A percentile compares a stretch with the other conserved stretches of the same genome.
These are phyloP conservation scores for Cyprinus carpio DNA, from an alignment of 2,113 vertebrate genomes.

Conservation along the genomic window DNA sequence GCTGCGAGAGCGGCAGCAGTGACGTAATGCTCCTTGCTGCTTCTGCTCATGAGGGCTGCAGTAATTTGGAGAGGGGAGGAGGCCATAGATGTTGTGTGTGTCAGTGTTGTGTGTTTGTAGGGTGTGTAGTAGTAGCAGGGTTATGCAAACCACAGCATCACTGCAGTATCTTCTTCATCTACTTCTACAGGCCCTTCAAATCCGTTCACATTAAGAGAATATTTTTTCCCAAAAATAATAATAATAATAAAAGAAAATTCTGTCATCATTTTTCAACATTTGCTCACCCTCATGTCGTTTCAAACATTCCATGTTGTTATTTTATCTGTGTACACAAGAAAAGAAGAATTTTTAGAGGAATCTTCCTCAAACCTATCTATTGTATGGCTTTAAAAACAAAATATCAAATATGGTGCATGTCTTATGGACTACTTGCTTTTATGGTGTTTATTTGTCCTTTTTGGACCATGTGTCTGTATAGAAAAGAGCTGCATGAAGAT, in stretches of 20 bases:
- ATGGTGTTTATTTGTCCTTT: background rate
- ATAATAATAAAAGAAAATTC: too few relatives aligned
- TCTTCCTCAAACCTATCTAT: too few relatives aligned
- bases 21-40: slow-evolving; percentile 56
- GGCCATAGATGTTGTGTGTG: slow-evolving; percentile 23
- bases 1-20: slow-evolving; percentile 43
- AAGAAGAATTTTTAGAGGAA: background rate
- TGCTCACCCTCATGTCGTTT: background rate
- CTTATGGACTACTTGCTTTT: background rate
- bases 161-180: slow-evolving; percentile 44
- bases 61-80: slow-evolving; percentile 54
- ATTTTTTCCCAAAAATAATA: background rate
- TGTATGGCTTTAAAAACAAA: too few relatives aligned
- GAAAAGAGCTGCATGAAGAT: background rate
- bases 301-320: background rate
- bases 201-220: background rate
- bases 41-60: slow-evolving; percentile 53
- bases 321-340: background rate
- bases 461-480: background rate
- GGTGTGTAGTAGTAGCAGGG: slow-evolving; percentile 6
- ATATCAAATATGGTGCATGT: background rate
- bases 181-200: slow-evolving; percentile 4
- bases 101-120: slow-evolving; percentile 23
- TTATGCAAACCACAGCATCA: slow-evolving; percentile 48
- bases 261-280: background rate